Evolutionary conservation across 2,797 vertebrate genomes (phyloP), one percentile per base, ranked within the genome.

Genomic region (Schizothorax lantsangensis): DNA sequence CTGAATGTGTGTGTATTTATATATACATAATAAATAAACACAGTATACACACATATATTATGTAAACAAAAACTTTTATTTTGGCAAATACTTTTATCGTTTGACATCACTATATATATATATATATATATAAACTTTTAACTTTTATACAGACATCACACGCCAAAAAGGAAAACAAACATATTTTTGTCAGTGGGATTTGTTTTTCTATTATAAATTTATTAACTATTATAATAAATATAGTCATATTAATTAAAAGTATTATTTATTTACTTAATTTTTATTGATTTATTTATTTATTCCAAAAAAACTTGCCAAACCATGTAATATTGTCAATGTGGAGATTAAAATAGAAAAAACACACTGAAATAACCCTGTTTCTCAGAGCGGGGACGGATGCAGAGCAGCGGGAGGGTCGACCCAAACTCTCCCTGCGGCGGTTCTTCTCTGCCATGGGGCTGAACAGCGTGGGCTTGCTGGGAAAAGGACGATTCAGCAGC

Each of bases 371-470:
- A 6, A 23, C 23, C 11, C 54, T 68, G 9, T 33, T 43, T 85
- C 79, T 47, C 38, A 95, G 93, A 77, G 59, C 90, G 6, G 33
- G 11, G 19, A 30, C 64, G 19, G 89, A 81, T 9, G 71, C 36
- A 12, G 85, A 88, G n/a, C 88, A 89, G 52, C 88, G 89, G 87
- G 95, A 95, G 74, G 94, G 93, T 12, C 91, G 93, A 9, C 93
- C 95, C 33, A 96, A 95, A 89, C 94, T 96, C 36, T 96, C 95
- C 84, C 92, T 96, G 82, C 94, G 95, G 3, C 94, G 95, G 84
- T 96, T 96, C 92, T 95, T 96, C 88, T 96, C 95, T 14, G 95
- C 95, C 79, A 95, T 96, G n/a, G 95, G 95, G 1, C 93, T 96
- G 81, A 96, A 95, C 90, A 94, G 95, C 3, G 90, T 94, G 2